These are phyloP conservation scores for Phenganax stokvisi DNA, from an alignment of 92 coral and sea anemone species.

Conservation along the genomic window DNA sequence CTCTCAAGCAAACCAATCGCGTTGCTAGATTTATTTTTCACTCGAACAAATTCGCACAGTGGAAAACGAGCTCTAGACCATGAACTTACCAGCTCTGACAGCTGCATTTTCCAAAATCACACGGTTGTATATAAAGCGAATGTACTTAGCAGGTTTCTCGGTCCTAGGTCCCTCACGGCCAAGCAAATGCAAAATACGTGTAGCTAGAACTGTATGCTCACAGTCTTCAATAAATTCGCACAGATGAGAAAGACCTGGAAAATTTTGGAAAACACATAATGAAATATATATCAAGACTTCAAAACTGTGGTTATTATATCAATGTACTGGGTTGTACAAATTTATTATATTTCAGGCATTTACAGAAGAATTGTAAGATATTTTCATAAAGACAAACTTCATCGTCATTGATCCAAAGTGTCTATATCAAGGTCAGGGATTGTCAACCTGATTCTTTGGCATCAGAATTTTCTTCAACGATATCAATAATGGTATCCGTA, in stretches of 20 bases:
- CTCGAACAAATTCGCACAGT: too few species aligned
- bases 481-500: conserved; percentile 86
- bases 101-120: conserved; percentile 98
- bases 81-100: conserved; percentile 80
- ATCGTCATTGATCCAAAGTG: too few species aligned
- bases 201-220: conserved; percentile 95
- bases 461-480: conserved; percentile 92
- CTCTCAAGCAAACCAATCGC: too few species aligned
- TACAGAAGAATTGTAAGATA: too few species aligned
- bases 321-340: background rate
- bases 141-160: conserved; percentile 87
- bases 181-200: conserved; percentile 89
- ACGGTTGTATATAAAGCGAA: conserved; percentile 89
- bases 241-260: conserved; percentile 84
- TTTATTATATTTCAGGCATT: too few species aligned
- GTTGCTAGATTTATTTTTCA: too few species aligned
- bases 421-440: background rate
- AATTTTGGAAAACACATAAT: background rate
- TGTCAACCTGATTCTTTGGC: conserved; percentile 91
- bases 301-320: background rate
- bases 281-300: background rate
- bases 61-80: too few species aligned
- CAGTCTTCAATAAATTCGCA: conserved; percentile 99
- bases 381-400: too few species aligned
- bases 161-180: conserved; percentile 98